A percentile compares a stretch with the other conserved stretches of the same genome.
Conservation (phyloP, 2,888 invertebrate genomes). For the Taenaris catops region DNA sequence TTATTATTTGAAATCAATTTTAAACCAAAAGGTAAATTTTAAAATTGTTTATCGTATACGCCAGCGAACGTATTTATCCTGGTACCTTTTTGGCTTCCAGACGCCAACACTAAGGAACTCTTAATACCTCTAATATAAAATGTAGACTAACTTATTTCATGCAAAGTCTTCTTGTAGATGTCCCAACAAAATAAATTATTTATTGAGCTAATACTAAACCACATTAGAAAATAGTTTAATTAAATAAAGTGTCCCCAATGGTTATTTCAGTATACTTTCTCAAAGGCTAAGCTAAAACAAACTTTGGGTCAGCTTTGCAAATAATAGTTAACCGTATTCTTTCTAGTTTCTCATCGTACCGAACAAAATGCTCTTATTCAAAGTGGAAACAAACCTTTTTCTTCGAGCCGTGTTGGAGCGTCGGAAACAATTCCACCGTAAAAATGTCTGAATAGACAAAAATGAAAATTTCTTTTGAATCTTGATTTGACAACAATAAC, state of each 20-base stretch:
- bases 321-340: slow-evolving; percentile 34
- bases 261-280: slow-evolving; percentile 24
- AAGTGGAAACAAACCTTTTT: slow-evolving; percentile 27
- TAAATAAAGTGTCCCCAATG: slow-evolving; percentile 10
- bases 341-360: slow-evolving; percentile 30
- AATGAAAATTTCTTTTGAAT: slow-evolving; percentile 6
- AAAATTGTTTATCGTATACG: no score
- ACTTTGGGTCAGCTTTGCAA: slow-evolving; percentile 33
- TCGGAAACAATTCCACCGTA: slow-evolving; percentile 7
- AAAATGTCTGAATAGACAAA: slow-evolving; percentile 14
- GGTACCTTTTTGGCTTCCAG: no score
- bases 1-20: no score
- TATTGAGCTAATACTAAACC: not conserved
- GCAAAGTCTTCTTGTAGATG: no score
- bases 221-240: slow-evolving; percentile 1
- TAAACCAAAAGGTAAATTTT: no score
- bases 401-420: slow-evolving; percentile 13
- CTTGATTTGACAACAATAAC: slow-evolving; percentile 8
- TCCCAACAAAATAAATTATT: no score
- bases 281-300: slow-evolving; percentile 28
- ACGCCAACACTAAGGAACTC: no score
- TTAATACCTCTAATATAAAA: no score
- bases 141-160: no score
- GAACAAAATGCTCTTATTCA: slow-evolving; percentile 35
- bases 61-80: no score